phyloP scores from a whole-genome alignment of 2,797 vertebrate species.

The Salarias fasciatus region DNA sequence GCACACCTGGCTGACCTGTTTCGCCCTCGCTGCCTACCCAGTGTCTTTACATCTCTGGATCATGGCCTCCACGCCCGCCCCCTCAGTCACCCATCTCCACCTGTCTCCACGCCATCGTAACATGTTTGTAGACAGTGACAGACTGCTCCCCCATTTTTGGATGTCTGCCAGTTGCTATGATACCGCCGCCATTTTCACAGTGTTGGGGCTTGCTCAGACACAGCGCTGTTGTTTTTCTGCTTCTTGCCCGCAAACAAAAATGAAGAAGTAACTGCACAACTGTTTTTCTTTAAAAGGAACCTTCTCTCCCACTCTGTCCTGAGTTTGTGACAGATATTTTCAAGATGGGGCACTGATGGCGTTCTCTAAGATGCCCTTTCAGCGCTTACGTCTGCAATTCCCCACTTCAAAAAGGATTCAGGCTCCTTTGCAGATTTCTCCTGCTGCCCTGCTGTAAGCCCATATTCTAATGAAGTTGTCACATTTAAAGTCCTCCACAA shows the following conservation, averaged over 20 bases:
- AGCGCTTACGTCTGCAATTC: slow-evolving; percentile 23
- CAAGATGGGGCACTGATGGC: slow-evolving; percentile 26
- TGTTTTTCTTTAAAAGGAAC: too few relatives aligned
- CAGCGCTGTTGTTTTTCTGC: slow-evolving; percentile 5
- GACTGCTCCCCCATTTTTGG: slow-evolving; percentile 38
- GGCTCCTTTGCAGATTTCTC: slow-evolving; percentile 18
- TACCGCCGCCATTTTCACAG: slow-evolving; percentile 45
- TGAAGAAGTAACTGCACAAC: too few relatives aligned
- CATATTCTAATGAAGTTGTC: slow-evolving; percentile 26
- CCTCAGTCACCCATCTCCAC: slow-evolving; percentile 19
- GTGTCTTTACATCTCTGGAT: slow-evolving; percentile 23
- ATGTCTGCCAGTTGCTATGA: slow-evolving; percentile 59
- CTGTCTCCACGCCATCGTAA: slow-evolving; percentile 21
- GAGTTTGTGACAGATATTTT: slow-evolving; percentile 21
- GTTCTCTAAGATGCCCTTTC: slow-evolving; percentile 11
- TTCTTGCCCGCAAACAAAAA: slow-evolving; percentile 23
- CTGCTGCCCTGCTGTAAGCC: neutral
- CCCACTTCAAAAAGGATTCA: neutral
- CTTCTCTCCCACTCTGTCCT: slow-evolving; percentile 17
- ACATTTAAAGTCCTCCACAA: slow-evolving; percentile 14
- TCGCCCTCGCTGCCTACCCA: neutral
- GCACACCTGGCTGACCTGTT: slow-evolving; percentile 39
- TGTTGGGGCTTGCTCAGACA: slow-evolving; percentile 20
- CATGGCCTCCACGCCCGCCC: neutral
- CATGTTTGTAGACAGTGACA: slow-evolving; percentile 25